Percentiles rank a stretch among this genome's conserved stretches.
These are phyloP conservation scores for Xenopus petersii DNA, from an alignment of 2,797 vertebrate species.

Conservation along the genomic window DNA sequence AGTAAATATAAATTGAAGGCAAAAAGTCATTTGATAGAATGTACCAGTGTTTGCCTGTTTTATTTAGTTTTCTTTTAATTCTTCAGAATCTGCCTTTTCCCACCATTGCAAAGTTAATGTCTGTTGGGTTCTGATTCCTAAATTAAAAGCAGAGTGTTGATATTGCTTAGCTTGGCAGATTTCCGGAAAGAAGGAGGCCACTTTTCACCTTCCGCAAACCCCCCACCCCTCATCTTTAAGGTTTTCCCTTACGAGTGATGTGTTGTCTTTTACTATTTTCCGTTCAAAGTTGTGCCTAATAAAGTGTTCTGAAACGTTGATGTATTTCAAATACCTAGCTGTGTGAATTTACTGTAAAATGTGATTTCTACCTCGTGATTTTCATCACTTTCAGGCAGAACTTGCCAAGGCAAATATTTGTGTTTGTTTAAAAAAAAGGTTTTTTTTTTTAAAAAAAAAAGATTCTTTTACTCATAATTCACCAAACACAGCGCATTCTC, in stretches of 20 bases:
- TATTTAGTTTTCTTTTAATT: neutral
- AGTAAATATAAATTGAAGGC: neutral
- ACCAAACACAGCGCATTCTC: neutral
- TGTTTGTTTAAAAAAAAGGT: constrained; percentile 44
- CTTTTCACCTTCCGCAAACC: neutral
- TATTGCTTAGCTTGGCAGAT: constrained; percentile 22
- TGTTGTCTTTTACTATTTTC: neutral
- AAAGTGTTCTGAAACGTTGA: constrained; percentile 57
- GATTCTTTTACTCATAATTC: constrained; percentile 1
- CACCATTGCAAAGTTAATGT: neutral
- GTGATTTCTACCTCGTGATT: constrained; percentile 71
- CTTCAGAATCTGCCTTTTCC: neutral
- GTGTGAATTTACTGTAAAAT: constrained; percentile 57
- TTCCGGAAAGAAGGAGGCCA: constrained; percentile 13
- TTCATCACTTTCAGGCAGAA: constrained; percentile 64
- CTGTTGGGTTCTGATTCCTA: constrained; percentile 14
- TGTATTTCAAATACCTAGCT: constrained; percentile 73
- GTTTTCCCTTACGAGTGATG: constrained; percentile 11
- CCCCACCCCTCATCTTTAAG: too few relatives aligned
- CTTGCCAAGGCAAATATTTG: constrained; percentile 63
- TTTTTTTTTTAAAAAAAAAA: constrained; percentile 37
- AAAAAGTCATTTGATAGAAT: neutral
- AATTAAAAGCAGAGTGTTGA: constrained; percentile 28
- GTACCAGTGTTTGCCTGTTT: neutral
- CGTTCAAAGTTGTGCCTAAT: constrained; percentile 51